phyloP scores from a whole-genome alignment of 2,888 invertebrate species.

The Chloroclysta siterata region DNA sequence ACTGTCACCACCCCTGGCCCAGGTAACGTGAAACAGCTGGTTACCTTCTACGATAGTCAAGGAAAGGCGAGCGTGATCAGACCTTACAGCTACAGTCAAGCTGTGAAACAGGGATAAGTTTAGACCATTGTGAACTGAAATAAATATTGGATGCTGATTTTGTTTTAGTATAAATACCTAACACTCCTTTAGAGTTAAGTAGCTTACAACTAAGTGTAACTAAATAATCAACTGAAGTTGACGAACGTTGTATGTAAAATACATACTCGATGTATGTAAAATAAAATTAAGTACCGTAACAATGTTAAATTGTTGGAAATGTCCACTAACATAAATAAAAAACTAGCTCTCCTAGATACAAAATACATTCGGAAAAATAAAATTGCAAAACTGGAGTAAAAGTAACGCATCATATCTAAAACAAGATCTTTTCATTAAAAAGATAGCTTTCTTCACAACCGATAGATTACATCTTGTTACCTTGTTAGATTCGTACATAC shows the following conservation, averaged over 20 bases:
- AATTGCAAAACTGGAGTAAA: not conserved
- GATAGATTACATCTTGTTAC: constrained; percentile 17
- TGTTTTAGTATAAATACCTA: no score
- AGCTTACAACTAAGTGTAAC: no score
- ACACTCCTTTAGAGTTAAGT: no score
- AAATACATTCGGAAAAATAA: not conserved
- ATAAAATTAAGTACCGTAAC: no score
- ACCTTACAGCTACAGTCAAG: constrained; percentile 76
- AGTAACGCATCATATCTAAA: not conserved
- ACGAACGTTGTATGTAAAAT: no score
- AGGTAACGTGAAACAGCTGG: constrained; percentile 70
- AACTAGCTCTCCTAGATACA: no score
- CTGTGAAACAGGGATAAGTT: constrained; percentile 73
- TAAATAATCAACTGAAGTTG: no score
- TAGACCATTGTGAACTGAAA: constrained; percentile 4
- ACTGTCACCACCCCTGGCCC: constrained; percentile 73
- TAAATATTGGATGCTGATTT: not conserved
- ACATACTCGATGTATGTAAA: no score
- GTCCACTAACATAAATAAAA: no score
- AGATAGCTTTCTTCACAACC: constrained; percentile 8
- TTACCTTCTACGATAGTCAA: constrained; percentile 74
- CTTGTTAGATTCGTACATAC: constrained; percentile 14
- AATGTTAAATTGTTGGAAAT: no score
- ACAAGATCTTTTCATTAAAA: not conserved
- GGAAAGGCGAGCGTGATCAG: constrained; percentile 74